Percentiles rank a stretch among this genome's conserved stretches.
Evolutionary conservation across 1,140 invertebrate species (phyloP).

Genomic region (Lepidurus apus): DNA sequence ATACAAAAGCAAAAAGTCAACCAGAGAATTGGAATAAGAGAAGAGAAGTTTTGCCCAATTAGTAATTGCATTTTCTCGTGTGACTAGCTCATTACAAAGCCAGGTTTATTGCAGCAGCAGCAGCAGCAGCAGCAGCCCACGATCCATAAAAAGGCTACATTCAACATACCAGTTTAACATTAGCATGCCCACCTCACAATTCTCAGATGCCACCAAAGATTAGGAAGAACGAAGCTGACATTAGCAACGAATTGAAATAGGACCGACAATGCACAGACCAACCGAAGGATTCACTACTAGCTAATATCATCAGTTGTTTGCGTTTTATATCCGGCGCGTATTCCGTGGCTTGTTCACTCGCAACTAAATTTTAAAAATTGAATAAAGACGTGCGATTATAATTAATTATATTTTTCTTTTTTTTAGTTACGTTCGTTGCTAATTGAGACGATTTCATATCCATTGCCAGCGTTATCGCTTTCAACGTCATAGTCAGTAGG

Average conservation of each 20-base stretch:
- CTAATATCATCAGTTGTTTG: background rate
- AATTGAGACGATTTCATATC: background rate
- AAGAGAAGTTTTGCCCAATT: background rate
- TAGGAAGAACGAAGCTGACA: slow-evolving; percentile 10
- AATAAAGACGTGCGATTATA: background rate
- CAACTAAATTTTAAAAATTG: background rate
- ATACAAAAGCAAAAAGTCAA: background rate
- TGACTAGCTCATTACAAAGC: slow-evolving; percentile 21
- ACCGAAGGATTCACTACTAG: background rate
- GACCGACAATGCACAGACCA: background rate
- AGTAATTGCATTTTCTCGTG: slow-evolving; percentile 15
- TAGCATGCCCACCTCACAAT: background rate
- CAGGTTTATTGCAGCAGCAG: background rate
- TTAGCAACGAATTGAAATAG: background rate
- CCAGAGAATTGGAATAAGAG: background rate
- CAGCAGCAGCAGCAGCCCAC: background rate
- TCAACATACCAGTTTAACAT: slow-evolving; percentile 19
- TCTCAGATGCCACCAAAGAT: slow-evolving; percentile 11
- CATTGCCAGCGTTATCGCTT: background rate
- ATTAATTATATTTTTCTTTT: background rate
- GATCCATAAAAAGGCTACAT: slow-evolving; percentile 15
- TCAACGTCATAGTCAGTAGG: background rate
- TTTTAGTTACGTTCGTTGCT: background rate
- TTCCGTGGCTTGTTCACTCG: background rate
- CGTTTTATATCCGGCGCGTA: background rate